Base-by-base conservation (phyloP, 2,113 vertebrate genomes). In the Lates calcarifer region DNA sequence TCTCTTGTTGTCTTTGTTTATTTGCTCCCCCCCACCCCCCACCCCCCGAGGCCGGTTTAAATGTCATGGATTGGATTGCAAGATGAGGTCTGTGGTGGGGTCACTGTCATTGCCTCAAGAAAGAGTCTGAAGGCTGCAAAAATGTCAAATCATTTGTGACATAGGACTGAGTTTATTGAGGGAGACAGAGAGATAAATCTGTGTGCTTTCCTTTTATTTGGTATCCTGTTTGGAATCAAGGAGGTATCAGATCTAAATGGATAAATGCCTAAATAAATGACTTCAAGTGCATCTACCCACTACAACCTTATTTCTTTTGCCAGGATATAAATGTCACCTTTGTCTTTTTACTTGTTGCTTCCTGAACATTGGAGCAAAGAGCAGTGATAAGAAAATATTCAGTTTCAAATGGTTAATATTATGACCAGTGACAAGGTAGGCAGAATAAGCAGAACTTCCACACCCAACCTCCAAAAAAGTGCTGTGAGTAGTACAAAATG, bases 21-120 rank as follows among this genome's bases (percentile, higher is more conserved):
- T 76, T 41, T 53, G 28, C 64, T 79, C 13, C 26, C 6, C 75
- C 79, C 77, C 88, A 5, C 14, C 24, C 64, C 77, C 13, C 26
- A 6, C 75, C 79, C 77, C 88, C 6, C 14, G 63, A 64, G 86
- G 67, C 56, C 31, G 7, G 83, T 87, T 62, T 90, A 91, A 94
- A 94, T 94, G 92, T 93, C 93, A 94, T 14, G 53, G 74, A 58
- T 24, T 5, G 80, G 82, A 86, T 60, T 29, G 68, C 73, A n/a
- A 85, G 91, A 91, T 93, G 90, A 87, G 90, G 91, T 92, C 86
- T 63, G 67, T 18, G 82, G 74, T n/a, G 49, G 71, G 93, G 94
- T 91, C 91, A 82, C 70, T 69, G 80, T 77, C 76, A 76, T 69
- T 12, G 83, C 85, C 87, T 82, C 24, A 9, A 83, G 83, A 83